Base-by-base conservation (phyloP, 2,888 invertebrate genomes). In the Acanthoscelides obtectus region DNA sequence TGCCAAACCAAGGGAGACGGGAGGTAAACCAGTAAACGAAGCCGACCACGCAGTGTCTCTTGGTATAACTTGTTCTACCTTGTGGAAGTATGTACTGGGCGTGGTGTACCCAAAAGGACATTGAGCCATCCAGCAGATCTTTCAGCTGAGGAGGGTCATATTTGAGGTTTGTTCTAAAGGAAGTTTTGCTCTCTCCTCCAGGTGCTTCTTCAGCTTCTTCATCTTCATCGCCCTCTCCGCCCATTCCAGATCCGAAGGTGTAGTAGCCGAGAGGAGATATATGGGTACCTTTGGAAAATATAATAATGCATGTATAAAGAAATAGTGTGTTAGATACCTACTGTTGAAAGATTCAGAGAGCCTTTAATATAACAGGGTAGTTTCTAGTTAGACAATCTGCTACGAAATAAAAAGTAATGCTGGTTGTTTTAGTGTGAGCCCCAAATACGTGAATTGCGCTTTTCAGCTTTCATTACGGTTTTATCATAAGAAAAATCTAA, bases 71-170 rank as follows among this genome's bases (percentile, higher is more conserved):
- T n/a, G n/a, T 63, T 45, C 3, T 66, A 19, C 94, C 96, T 86
- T 96, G 96, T 66, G 89, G 87, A 22, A 96, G 87, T 79, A 97
- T 93, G 81, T 93, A 90, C 12, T 89, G 88, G 5, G 91, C 89
- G 78, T 94, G 93, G 83, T 97, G 97, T 45, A 95, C 94, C 97
- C 97, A 97, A 84, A 91, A 92, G 3, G 90, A 87, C 79, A 94
- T 85, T 67, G 89, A 88, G 0, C 89, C 84, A 77, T 94, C 92
- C 20, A 89, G 81, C 17, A 96, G 86, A 72, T 94, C 92, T 76
- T 89, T 89, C 20, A 92, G 80, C 0, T 92, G 87, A 71, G 92
- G 87, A 0, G 92, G 90, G 75, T 92, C 91, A 84, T 92, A 97
- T 80, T 90, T 90, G 0, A 89, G 88, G 83, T 95, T 95, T 74